Evolutionary conservation across 2,888 invertebrate species (phyloP), one percentile per base, ranked within the genome.

Genomic region (Zygaena filipendulae): DNA sequence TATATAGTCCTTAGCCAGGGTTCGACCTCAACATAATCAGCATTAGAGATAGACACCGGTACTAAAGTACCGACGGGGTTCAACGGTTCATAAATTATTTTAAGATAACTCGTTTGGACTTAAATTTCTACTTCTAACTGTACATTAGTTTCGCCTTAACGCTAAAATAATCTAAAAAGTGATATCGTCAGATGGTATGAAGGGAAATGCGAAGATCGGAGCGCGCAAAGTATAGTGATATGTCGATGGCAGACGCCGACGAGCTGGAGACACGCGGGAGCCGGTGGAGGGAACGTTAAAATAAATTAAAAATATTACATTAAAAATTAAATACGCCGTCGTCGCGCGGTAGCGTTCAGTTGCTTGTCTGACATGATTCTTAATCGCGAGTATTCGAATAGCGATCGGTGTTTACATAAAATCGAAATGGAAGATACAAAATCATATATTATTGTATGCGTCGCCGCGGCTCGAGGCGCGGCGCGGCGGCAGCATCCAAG

Each of bases 71-170:
- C 70, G 40, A 51, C 55, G 63, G 62, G 67, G 55, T 59, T 66
- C 40, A 58, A 64, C 56, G 58, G 68, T 63, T 69, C 59, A 75
- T 75, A 71, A 75, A 72, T 72, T 69, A 71, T 59, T 55, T 52
- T 56, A 66, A 63, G 55, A 69, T 69, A 75, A 71, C 59, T 71
- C 52, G 69, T 70, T 79, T 75, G 71, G 75, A 79, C 77, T 80
- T 79, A 77, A 72, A 62, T 71, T 67, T 77, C 80, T 81, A 81
- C 71, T 79, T n/a, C 75, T 81, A 81, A 81, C 81, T 81, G 81
- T 80, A 81, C 80, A 81, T 80, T 80, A 81, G 79, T 80, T 80
- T 79, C 81, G 81, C 81, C 80, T 81, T 81, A 81, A 72, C 51
- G 70, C 81, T 81, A 81, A 80, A 79, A 77, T 79, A 80, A 80